Evolutionary conservation across 2,888 invertebrate species (phyloP), one percentile per base, ranked within the genome.

Genomic region (Ornithoptera alexandrae): DNA sequence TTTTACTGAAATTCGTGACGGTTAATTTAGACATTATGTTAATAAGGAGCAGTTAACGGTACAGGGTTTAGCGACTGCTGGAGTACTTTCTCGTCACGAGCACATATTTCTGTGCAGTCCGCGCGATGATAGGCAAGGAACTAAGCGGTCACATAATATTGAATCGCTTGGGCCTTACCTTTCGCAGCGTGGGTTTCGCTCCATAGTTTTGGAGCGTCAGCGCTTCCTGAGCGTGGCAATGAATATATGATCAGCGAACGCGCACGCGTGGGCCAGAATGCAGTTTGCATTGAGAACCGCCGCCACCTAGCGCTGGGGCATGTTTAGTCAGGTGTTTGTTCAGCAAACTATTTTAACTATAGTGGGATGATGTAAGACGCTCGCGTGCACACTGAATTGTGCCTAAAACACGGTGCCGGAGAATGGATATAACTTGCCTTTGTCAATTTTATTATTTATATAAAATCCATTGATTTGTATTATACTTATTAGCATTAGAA

Each of bases 121-220:
- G 81, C 69, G 73, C 82, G 89, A 80, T 84, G 88, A 81, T 88
- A 81, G 68, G 79, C 78, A 76, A 79, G 78, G 80, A 76, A 92
- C 92, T 92, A 86, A 89, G 77, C 80, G 75, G 79, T 78, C 78
- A 79, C 72, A 78, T 82, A 77, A 81, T 84, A 85, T 83, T 82
- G 81, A 82, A 83, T 81, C 80, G 80, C 73, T 78, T 72, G 74
- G 82, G 84, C 86, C 85, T 84, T 81, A 76, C 80, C 79, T 81
- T 80, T 75, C 87, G 86, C 81, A 84, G 89, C 88, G 90, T 90
- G 89, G 92, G 91, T 81, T 88, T 90, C 88, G 89, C 88, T 88
- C 91, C 92, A 84, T 91, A 91, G 76, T 89, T 92, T 88, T 89
- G 88, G 90, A 78, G 78, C 75, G 90, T 78, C 78, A 81, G 77